Base-by-base conservation (phyloP, 2,888 invertebrate species). In the Chloromyia formosa region DNA sequence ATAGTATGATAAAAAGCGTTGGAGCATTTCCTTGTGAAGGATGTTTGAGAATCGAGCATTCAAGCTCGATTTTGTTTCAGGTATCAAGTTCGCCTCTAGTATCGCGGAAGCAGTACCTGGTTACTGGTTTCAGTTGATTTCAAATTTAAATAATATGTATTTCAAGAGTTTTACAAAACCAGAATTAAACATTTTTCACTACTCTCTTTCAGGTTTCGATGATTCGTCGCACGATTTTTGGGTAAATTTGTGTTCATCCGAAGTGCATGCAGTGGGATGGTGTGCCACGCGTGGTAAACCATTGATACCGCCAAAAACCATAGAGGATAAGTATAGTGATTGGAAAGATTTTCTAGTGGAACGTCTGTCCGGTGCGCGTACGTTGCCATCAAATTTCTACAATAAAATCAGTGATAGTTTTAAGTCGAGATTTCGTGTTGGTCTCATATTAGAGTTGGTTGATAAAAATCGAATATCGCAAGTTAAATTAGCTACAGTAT, bases 201-300 rank as follows among this genome's bases (percentile, higher is more conserved):
- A 18, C 12, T 45, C 42, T 18, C 14, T 22, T 22, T 10, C 45
- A 82, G 82, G 98, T 5, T 97, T 96, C 83, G 96, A 95, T 35
- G 95, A 96, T 83, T 88, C 90, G 74, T 90, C 93, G 27, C 93
- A 94, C 84, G 98, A 98, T 85, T 98, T 98, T 84, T 98, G 98
- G 98, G 93, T 97, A 4, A 97, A 97, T 81, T 87, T 98, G 68
- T 96, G 97, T 85, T 94, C 95, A 76, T 93, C 94, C 20, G 93
- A 94, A 82, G 94, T 98, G n/a, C 96, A 97, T 86, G 95, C 96
- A 16, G 97, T 98, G 3, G 98, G 98, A 5, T 98, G 98, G 97
- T 97, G 97, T 86, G 97, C 97, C 2, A 94, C 95, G 0, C 90
- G 96, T 76, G 96, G 96, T 40, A 96, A 97, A 83, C 97, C 97